phyloP scores from a whole-genome alignment of 1,140 invertebrate genomes.

The Drosophila repleta region DNA sequence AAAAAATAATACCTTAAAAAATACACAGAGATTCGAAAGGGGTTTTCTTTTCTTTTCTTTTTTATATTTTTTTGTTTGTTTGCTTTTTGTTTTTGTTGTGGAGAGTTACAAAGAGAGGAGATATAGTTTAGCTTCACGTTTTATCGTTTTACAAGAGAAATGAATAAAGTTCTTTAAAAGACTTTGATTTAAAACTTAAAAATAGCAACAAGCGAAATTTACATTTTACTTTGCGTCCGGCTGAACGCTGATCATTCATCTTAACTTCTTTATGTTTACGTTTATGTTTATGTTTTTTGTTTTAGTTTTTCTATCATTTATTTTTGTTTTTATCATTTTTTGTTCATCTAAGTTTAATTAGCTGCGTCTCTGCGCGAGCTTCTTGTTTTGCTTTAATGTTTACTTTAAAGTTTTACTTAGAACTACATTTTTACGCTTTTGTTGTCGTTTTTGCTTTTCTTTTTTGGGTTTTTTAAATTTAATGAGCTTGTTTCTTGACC shows the following conservation, averaged over 20 bases:
- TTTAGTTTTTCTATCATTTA: slow-evolving; percentile 47
- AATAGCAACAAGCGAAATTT: slow-evolving; percentile 83
- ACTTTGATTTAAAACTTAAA: slow-evolving; percentile 83
- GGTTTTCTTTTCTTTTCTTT: slow-evolving; percentile 25
- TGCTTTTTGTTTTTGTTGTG: slow-evolving; percentile 34
- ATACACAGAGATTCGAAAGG: slow-evolving; percentile 71
- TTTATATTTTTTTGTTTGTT: slow-evolving; percentile 13
- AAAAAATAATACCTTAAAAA: slow-evolving; percentile 77
- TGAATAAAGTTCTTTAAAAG: slow-evolving; percentile 81
- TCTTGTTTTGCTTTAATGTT: slow-evolving; percentile 35
- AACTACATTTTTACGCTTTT: slow-evolving; percentile 15
- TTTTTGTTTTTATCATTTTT: slow-evolving; percentile 16
- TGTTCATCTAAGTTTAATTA: slow-evolving; percentile 59
- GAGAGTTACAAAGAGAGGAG: slow-evolving; percentile 65
- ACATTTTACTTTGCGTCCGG: slow-evolving; percentile 60
- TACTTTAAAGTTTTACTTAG: slow-evolving; percentile 3
- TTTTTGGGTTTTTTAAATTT: slow-evolving; percentile 60
- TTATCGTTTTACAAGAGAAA: slow-evolving; percentile 67
- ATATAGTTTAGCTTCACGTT: slow-evolving; percentile 37
- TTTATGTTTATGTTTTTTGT: slow-evolving; percentile 34
- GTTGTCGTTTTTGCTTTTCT: slow-evolving; percentile 18
- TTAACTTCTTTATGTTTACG: slow-evolving; percentile 51
- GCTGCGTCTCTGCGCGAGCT: slow-evolving; percentile 40
- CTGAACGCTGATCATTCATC: slow-evolving; percentile 38
- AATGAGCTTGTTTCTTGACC: slow-evolving; percentile 70